Evolutionary conservation across 2,888 invertebrate species (phyloP), one percentile per base, ranked within the genome.

Genomic region (Elegia similella): DNA sequence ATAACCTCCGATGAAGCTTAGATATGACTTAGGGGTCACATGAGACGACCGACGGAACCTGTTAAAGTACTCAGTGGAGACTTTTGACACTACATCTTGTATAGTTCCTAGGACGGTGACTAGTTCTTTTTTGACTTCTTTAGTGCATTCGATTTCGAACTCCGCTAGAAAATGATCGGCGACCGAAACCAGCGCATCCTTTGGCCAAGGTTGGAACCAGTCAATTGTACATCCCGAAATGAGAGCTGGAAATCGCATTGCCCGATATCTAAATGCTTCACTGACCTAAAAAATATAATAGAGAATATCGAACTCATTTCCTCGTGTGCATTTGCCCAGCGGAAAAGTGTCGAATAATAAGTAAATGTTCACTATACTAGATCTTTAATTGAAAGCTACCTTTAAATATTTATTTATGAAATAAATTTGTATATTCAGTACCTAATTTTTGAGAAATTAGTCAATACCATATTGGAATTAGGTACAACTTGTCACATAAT

Each of bases 171-270:
- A 98, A 88, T 99, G 98, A 76, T 95, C 94, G 6, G 98, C 98
- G 12, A 99, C 99, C 29, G 96, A 94, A 55, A 98, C 95, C 34
- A 99, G 90, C 17, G 99, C 99, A 82, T 98, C 98, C 80, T 96
- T 96, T 0, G 99, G 99, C 99, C 99, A 99, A 3, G 98, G 97
- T 78, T 98, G 98, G 73, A 98, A 98, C 99, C 99, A 99, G 84
- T 99, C 98, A 65, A 99, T 97, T 0, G 98, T 99, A 78, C 99
- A 99, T 8, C 98, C 98, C n/a, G 98, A 98, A 68, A 98, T 98
- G 38, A 99, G 90, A 0, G 98, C 98, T 1, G 99, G 98, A 79
- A 99, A 99, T 68, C 98, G 94, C 78, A 98, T 93, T 0, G 98
- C 97, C 63, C 98, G 93, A 69, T 95, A 96, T 57, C 98, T 92